Conservation (phyloP, 1,140 invertebrate species). For the Aphaenogaster floridana region DNA sequence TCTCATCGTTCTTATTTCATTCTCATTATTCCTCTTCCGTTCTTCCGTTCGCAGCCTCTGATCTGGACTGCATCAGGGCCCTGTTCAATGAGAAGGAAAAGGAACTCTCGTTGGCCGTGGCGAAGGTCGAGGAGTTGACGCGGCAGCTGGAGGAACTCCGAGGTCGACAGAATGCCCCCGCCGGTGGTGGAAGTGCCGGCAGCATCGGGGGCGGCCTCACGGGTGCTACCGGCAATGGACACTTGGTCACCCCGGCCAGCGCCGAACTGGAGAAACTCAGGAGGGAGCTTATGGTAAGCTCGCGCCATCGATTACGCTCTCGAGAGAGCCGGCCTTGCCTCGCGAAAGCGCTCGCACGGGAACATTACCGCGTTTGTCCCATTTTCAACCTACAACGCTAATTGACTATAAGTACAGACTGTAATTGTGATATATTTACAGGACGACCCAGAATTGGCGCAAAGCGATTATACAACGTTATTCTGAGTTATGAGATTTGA, state of each 20-base stretch:
- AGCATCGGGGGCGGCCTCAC: slow-evolving; percentile 83
- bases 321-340: not conserved
- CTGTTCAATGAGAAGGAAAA: slow-evolving; percentile 99
- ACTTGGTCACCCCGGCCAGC: slow-evolving; percentile 90
- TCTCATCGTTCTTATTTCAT: not conserved
- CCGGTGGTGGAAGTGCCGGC: slow-evolving; percentile 82
- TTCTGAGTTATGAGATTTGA: not conserved
- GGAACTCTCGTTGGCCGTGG: slow-evolving; percentile 97
- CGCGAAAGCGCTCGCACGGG: slow-evolving; percentile 2
- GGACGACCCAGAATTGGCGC: not conserved
- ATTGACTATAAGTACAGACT: not conserved
- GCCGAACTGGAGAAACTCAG: slow-evolving; percentile 96
- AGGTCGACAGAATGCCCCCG: slow-evolving; percentile 87
- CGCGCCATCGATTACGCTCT: slow-evolving; percentile 42
- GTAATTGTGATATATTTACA: slow-evolving; percentile 5
- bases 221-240: slow-evolving; percentile 81
- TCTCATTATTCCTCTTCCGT: slow-evolving; percentile 7
- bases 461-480: not conserved
- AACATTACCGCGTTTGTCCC: not conserved
- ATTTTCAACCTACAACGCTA: slow-evolving; percentile 15
- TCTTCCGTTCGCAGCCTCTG: slow-evolving; percentile 91
- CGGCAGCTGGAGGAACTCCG: slow-evolving; percentile 96
- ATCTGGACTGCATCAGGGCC: slow-evolving; percentile 97
- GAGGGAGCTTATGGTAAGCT: slow-evolving; percentile 94
- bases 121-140: slow-evolving; percentile 98